Base-by-base conservation (phyloP, 2,888 invertebrate species). In the Pammene fasciana region DNA sequence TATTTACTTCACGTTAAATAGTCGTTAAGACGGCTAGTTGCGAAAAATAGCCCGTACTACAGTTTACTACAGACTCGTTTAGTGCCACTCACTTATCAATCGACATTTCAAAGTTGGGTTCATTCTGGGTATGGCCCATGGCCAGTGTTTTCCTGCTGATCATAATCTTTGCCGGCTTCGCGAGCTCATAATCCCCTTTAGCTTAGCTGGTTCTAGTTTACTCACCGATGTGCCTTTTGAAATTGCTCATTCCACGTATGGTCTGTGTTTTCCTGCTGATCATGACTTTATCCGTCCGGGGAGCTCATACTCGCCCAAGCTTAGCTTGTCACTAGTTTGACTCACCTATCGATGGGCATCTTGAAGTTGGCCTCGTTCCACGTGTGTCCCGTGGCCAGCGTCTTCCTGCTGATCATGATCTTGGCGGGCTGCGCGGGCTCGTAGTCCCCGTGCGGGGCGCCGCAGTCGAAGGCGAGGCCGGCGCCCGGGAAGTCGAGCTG, bases 221-320 rank as follows among this genome's bases (percentile, higher is more conserved):
- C 72, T 73, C 64, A 90, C 92, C 93, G 46, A 93, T 85, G 16
- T 93, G 92, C 5, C 92, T 93, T 71, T 88, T 92, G 75, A 86
- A 93, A 74, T 93, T 93, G 9, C 70, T 93, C 92, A 52, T 88
- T 92, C 93, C 93, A 93, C 8, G 92, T 89, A 62, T 90, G 89
- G 18, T 91, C 92, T 0, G 92, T 92, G 93, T 93, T 75, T 92
- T 93, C 71, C 91, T 79, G 71, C 92, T 92, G 74, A 93, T 93
- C 84, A 88, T 89, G 75, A 93, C 92, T 77, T 90, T 91, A n/a
- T 90, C 89, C 0, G 92, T 89, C 62, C 79, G 86, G 0, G 88
- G 78, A 0, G 26, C 26, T 26, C 4, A 26, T 26, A 26, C 26
- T 26, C 26, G 2, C 26, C 26, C 26, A 4, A 26, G 26, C 26